Conservation (phyloP, 2,113 vertebrate genomes). For the Isichthys henryi region DNA sequence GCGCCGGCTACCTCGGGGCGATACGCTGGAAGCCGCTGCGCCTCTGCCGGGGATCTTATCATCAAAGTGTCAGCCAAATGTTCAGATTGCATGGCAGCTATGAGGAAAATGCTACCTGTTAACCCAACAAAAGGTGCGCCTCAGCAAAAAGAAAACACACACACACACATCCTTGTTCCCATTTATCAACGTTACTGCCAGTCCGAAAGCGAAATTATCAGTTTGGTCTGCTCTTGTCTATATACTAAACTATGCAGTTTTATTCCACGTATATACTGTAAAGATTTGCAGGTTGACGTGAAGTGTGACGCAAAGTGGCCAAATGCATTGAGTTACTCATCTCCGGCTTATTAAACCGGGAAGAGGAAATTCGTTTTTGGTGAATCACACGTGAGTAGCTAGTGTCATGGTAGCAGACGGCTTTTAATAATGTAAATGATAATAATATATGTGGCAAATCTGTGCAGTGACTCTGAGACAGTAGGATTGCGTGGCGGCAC, state of each 20-base stretch:
- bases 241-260: neutral
- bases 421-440: too few relatives aligned
- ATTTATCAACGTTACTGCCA: neutral
- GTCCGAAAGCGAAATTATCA: neutral
- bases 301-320: neutral
- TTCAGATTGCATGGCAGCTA: neutral
- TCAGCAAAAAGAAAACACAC: neutral
- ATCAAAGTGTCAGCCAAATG: neutral
- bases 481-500: neutral
- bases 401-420: neutral
- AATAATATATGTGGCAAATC: neutral
- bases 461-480: neutral
- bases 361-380: neutral
- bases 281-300: neutral
- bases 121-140: neutral
- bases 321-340: neutral
- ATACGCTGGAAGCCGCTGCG: neutral
- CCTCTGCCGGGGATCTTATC: neutral
- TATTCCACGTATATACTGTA: neutral
- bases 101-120: neutral
- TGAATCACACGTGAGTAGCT: neutral
- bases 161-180: neutral
- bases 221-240: neutral
- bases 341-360: neutral
- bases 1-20: neutral